Evolutionary conservation across 2,113 vertebrate species (phyloP).

Genomic region (Chamaea fasciata): DNA sequence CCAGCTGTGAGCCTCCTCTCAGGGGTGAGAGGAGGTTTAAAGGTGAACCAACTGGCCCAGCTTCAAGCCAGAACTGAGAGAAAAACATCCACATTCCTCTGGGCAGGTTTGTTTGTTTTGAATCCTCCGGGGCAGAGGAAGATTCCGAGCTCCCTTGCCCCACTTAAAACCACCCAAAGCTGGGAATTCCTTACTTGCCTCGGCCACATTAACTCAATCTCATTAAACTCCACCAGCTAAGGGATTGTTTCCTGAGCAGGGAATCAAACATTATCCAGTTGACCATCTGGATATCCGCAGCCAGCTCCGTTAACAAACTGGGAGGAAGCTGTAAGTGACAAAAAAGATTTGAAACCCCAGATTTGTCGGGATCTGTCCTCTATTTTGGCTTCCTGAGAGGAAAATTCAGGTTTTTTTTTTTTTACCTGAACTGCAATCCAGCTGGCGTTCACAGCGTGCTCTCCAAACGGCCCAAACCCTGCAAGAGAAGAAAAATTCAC

Average conservation of each 20-base stretch:
- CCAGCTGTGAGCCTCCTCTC: neutral
- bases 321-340: neutral
- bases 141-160: neutral
- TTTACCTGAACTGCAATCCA: slow-evolving; percentile 83
- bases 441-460: slow-evolving; percentile 77
- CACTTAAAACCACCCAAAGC: neutral
- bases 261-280: neutral
- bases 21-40: neutral
- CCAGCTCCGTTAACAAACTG: neutral
- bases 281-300: neutral
- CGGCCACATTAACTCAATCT: neutral
- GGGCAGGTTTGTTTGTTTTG: neutral
- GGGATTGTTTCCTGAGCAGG: neutral
- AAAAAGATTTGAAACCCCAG: neutral
- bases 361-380: neutral
- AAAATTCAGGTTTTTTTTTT: too few species aligned
- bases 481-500: neutral
- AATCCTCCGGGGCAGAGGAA: neutral
- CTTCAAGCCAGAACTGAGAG: neutral
- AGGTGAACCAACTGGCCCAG: neutral
- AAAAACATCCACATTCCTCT: neutral
- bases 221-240: neutral
- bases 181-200: neutral
- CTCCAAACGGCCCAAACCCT: slow-evolving; percentile 82
- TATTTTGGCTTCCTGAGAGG: neutral